A percentile compares a stretch with the other conserved stretches of the same genome.
Evolutionary conservation across 2,888 invertebrate genomes (phyloP).

Genomic region (Sesia apiformis): DNA sequence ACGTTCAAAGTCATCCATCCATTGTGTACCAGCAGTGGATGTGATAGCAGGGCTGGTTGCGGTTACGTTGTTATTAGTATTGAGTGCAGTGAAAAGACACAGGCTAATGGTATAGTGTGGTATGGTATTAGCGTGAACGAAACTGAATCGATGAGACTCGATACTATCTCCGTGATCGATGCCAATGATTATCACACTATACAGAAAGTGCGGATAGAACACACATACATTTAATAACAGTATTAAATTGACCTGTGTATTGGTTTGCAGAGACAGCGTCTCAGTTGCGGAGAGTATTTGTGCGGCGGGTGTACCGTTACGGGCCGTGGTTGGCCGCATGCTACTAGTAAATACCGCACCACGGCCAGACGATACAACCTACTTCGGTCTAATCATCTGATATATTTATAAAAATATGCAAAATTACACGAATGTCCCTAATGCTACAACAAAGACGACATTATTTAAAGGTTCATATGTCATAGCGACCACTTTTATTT

Average conservation of each 20-base stretch:
- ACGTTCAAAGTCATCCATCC: no score
- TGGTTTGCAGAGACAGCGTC: constrained; percentile 57
- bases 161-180: constrained; percentile 51
- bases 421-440: no score
- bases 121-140: no score
- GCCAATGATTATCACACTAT: constrained; percentile 45
- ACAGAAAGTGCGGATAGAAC: constrained; percentile 58
- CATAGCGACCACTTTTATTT: no score
- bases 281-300: constrained; percentile 54
- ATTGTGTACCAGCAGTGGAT: no score
- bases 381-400: constrained; percentile 45
- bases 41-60: no score
- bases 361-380: constrained; percentile 44
- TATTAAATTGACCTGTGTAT: constrained; percentile 52
- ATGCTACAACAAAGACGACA: no score
- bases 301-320: constrained; percentile 52
- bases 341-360: constrained; percentile 17
- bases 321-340: constrained; percentile 35
- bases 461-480: no score
- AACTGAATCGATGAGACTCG: constrained; percentile 19
- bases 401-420: constrained; percentile 11
- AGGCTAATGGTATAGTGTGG: no score
- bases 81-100: no score
- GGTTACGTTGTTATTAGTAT: no score
- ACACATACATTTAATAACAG: constrained; percentile 66